Base-by-base conservation (phyloP, 2,888 invertebrate species). In the Sarcophaga caerulescens region DNA sequence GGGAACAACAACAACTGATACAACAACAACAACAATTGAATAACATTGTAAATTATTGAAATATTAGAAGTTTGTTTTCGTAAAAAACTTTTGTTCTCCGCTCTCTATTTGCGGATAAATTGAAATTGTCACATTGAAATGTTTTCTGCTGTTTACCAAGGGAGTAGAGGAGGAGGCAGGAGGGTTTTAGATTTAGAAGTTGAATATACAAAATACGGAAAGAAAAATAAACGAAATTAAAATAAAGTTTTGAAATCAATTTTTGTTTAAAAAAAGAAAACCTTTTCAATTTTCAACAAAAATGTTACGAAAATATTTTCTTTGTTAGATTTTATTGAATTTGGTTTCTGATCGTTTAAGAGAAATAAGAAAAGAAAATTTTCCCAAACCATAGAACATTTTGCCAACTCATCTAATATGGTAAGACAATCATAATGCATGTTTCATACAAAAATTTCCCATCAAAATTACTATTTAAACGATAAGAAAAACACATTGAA, bases 21-120 rank as follows among this genome's bases (percentile, higher is more conserved):
- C 76, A 44, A 19, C 35, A 35, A 35, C 14, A 52, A 52, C 52
- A 52, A 71, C 35, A 35, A 35, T 8, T 35, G 35, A 59, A 59
- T 35, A 71, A 71, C 59, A 59, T 68, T 69, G 62, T 77, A 62
- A 81, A 73, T 59, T 77, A 85, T 81, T 77, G 45, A 73, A 57
- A 63, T 81, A 60, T 77, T 21, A 73, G 68, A 73, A 70, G 35
- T 84, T 80, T 68, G 68, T 45, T 12, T 21, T n/a, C 59, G 8
- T 11, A 60, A 14, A 35, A 74, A 25, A 14, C 14, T 52, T 76
- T 52, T 71, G 35, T 35, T 35, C 35, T 35, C 8, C 2, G 2
- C 35, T 35, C 35, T 35, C 5, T 12, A 0, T 47, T 14, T 52
- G 12, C 19, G 47, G 60, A 66, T 73, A 71, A 77, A 82, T 77